Evolutionary conservation across 2,888 invertebrate genomes (phyloP).

Genomic region (Hirudinaria manillensis): DNA sequence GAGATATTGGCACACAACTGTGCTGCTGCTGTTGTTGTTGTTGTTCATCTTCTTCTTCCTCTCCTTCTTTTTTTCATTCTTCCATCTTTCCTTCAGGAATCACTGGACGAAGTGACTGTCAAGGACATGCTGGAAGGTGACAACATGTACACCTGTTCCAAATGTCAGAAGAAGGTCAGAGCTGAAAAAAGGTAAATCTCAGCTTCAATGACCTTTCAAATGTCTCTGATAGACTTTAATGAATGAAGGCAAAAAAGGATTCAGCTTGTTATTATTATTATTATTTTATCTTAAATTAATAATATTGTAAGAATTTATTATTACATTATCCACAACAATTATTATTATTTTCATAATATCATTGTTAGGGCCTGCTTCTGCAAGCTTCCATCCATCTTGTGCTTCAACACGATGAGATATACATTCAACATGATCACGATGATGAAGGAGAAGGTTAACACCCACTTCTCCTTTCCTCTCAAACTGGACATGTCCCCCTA

Average conservation of each 20-base stretch:
- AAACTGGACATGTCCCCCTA: slow-evolving; percentile 88
- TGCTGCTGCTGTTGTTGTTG: neutral
- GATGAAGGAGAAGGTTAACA: slow-evolving; percentile 93
- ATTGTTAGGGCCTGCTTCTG: slow-evolving; percentile 56
- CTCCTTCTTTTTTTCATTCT: neutral
- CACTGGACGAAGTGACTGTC: slow-evolving; percentile 89
- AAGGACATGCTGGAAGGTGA: slow-evolving; percentile 93
- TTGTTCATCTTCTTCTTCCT: neutral
- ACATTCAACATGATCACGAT: slow-evolving; percentile 95
- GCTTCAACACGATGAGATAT: slow-evolving; percentile 94
- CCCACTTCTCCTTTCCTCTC: slow-evolving; percentile 90
- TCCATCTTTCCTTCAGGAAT: slow-evolving; percentile 60
- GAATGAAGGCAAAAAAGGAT: too few relatives aligned
- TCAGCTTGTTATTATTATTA: slow-evolving; percentile 5
- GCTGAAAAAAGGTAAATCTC: slow-evolving; percentile 74
- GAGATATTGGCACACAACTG: slow-evolving; percentile 41
- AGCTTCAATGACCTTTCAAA: slow-evolving; percentile 23
- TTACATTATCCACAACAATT: neutral
- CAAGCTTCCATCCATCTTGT: slow-evolving; percentile 82
- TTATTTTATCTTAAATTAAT: neutral
- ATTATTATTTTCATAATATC: neutral
- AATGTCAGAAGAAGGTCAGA: slow-evolving; percentile 86
- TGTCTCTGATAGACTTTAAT: too few relatives aligned
- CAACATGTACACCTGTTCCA: slow-evolving; percentile 94
- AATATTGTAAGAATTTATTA: too few relatives aligned